These are phyloP conservation scores for Micrasema minimum DNA, from an alignment of 1,140 invertebrate species.

Conservation along the genomic window DNA sequence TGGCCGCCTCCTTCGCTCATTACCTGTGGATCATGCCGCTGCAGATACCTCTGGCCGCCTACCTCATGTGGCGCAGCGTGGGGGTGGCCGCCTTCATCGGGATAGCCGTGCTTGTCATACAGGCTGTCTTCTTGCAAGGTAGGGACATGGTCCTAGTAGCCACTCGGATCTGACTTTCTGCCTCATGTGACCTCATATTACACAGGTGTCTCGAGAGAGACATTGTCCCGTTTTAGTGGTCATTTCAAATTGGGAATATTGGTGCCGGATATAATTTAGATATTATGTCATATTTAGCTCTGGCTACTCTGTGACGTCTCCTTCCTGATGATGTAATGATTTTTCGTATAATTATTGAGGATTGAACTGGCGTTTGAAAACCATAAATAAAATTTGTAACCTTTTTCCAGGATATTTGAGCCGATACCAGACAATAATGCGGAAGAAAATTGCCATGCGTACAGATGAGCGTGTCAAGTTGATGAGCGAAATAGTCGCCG, in stretches of 20 bases:
- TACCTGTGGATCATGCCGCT: conserved; percentile 81
- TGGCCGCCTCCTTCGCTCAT: conserved; percentile 67
- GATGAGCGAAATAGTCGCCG: conserved; percentile 85
- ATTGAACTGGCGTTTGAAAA: no score
- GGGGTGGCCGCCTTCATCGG: conserved; percentile 70
- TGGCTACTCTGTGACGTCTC: no score
- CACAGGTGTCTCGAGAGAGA: no score
- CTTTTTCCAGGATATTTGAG: conserved; percentile 69
- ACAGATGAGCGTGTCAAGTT: conserved; percentile 84
- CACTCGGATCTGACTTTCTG: no score
- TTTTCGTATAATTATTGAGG: no score
- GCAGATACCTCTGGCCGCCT: conserved; percentile 71
- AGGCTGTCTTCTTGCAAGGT: conserved; percentile 76
- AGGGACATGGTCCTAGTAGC: conserved; percentile 42
- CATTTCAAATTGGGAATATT: no score
- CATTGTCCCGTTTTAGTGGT: no score
- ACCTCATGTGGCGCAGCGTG: conserved; percentile 73
- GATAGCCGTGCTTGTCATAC: conserved; percentile 69
- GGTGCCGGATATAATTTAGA: no score
- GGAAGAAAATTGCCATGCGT: conserved; percentile 73
- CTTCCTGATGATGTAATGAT: no score
- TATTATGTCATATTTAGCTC: no score
- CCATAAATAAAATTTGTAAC: background rate
- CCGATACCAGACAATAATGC: conserved; percentile 71
- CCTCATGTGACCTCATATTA: no score